Evolutionary conservation across 2,888 invertebrate species (phyloP), one percentile per base, ranked within the genome.

Genomic region (Tenodera sinensis): DNA sequence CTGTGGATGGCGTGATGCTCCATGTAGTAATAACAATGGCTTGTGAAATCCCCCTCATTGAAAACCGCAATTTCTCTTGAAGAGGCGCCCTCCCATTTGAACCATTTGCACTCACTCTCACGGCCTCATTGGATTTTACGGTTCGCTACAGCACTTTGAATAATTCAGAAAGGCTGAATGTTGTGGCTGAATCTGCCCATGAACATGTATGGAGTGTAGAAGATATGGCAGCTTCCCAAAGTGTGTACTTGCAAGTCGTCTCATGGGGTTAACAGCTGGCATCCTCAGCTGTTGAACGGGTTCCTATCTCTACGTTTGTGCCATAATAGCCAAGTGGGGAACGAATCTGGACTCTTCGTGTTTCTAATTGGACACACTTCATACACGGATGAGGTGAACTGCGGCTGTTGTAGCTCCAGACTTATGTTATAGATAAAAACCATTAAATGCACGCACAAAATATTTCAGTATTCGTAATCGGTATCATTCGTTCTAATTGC

Each of bases 101-200:
- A 20, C 85, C 85, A 30, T 15, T 71, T 42, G 86, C 86, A 86
- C 86, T 86, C 81, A 81, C 81, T 86, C 86, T 86, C 86, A 86
- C 86, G 86, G 81, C 81, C 81, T 30, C 14, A 71, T 86, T 86
- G 86, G 86, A 86, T 81, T 86, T 86, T 86, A 86, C 86, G 86
- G 71, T 86, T 81, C 71, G 81, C 71, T 86, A 54, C 71, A 28
- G 28, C 54, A 54, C 85, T 85, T 85, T 25, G 85, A 34, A 85
- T 85, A n/a, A 85, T 42, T 85, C 85, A 25, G 25, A n/a, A 34
- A 47, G 85, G n/a, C 47, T 85, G 47, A 54, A 71, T 71, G 54
- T 71, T 71, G 54, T 71, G 54, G 54, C 25, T 25, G 54, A 71
- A 71, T 71, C 54, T 71, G 54, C 54, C 54, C 54, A 71, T 15